These are phyloP conservation scores for Macropodus opercularis DNA, from an alignment of 2,797 vertebrate species.

Conservation along the genomic window DNA sequence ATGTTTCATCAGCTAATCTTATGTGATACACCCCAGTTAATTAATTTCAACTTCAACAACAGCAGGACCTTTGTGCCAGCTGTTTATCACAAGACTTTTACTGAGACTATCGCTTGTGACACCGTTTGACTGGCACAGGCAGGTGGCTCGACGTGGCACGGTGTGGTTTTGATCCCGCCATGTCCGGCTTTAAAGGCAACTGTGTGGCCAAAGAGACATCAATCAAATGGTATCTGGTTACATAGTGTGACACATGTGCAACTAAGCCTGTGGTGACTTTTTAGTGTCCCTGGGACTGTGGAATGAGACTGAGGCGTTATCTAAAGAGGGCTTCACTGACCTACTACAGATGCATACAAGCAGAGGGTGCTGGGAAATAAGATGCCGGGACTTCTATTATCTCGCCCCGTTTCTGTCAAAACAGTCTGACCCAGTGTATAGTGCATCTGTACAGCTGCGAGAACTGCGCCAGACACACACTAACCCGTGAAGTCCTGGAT, in stretches of 20 bases:
- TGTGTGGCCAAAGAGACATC: constrained; percentile 51
- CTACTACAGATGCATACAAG: constrained; percentile 16
- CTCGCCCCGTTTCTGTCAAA: constrained; percentile 65
- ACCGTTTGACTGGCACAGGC: constrained; percentile 61
- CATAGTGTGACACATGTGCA: constrained; percentile 59
- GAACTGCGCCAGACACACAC: constrained; percentile 28
- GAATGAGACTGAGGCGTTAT: constrained; percentile 47
- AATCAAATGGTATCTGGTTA: constrained; percentile 61
- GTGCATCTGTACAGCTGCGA: constrained; percentile 33
- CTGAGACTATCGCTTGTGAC: constrained; percentile 41
- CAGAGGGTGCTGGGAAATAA: constrained; percentile 25
- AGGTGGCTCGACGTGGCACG: constrained; percentile 61
- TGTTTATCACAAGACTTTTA: constrained; percentile 42
- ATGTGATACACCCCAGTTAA: constrained; percentile 39
- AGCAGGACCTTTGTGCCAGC: constrained; percentile 22
- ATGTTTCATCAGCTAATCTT: constrained; percentile 42
- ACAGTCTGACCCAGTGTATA: constrained; percentile 45
- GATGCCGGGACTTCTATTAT: constrained; percentile 58
- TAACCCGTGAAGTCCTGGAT: constrained; percentile 23
- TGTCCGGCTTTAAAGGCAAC: constrained; percentile 62
- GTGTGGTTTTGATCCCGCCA: constrained; percentile 41
- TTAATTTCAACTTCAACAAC: constrained; percentile 45
- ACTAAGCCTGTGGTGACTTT: constrained; percentile 30
- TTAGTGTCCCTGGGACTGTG: constrained; percentile 41
- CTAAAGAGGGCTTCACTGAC: constrained; percentile 36